Evolutionary conservation across 2,888 invertebrate genomes (phyloP).

Genomic region (Ceraclea dissimilis): DNA sequence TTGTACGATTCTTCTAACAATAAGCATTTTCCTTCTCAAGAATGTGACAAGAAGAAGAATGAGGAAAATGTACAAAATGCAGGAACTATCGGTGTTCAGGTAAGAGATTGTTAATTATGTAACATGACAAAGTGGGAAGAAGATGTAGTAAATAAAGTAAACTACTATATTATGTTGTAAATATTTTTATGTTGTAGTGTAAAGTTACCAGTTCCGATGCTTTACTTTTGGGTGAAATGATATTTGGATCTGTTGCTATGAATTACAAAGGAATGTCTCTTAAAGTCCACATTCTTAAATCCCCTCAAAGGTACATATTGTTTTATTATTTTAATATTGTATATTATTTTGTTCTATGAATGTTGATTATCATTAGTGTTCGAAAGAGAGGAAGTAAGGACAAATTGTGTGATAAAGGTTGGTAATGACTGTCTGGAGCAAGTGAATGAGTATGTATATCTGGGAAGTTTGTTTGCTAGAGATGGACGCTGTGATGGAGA

Average conservation of each 20-base stretch:
- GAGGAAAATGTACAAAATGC: background rate
- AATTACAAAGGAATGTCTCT: conserved; percentile 79
- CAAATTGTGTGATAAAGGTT: too few relatives aligned
- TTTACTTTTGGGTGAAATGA: conserved; percentile 78
- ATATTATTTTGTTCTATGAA: background rate
- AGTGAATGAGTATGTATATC: too few relatives aligned
- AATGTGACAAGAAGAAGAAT: background rate
- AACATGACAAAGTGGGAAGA: too few relatives aligned
- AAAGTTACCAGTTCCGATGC: conserved; percentile 61
- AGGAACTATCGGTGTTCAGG: background rate
- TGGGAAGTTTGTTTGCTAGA: too few relatives aligned
- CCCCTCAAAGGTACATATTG: conserved; percentile 39
- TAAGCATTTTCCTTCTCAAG: conserved; percentile 33
- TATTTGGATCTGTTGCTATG: conserved; percentile 87
- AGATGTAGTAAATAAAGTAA: too few relatives aligned
- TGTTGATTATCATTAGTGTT: too few relatives aligned
- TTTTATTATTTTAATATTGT: background rate
- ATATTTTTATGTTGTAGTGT: conserved; percentile 42
- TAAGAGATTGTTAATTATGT: too few relatives aligned
- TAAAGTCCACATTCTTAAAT: conserved; percentile 67
- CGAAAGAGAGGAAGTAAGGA: too few relatives aligned
- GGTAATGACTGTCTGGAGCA: too few relatives aligned
- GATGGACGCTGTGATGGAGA: too few relatives aligned
- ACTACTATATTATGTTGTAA: too few relatives aligned
- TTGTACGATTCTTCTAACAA: conserved; percentile 75